Evolutionary conservation across 2,888 invertebrate genomes (phyloP).

Genomic region (Phortica okadai): DNA sequence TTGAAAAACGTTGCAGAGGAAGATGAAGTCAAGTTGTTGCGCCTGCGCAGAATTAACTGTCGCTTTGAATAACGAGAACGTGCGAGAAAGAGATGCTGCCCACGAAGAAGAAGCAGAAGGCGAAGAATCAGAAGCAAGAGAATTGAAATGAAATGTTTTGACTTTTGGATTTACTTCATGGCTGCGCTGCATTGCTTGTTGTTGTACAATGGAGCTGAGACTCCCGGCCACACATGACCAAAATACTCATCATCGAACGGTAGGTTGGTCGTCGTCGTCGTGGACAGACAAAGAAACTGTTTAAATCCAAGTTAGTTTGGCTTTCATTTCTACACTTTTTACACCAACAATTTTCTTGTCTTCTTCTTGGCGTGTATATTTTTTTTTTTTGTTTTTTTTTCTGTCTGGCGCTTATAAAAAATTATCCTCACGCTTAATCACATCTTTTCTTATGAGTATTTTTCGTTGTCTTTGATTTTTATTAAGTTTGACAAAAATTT

Average conservation of each 20-base stretch:
- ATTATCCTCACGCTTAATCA: conserved; percentile 18
- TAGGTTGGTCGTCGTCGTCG: background rate
- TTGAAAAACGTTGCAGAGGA: background rate
- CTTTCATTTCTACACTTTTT: background rate
- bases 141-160: conserved; percentile 24
- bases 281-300: background rate
- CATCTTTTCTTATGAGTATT: conserved; percentile 8
- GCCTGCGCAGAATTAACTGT: background rate
- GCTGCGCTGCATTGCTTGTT: background rate
- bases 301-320: background rate
- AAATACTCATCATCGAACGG: background rate
- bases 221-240: conserved; percentile 25
- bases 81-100: background rate
- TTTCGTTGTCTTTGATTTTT: conserved; percentile 12
- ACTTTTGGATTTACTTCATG: background rate
- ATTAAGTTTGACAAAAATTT: conserved; percentile 33
- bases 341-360: conserved; percentile 7
- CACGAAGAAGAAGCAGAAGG: background rate
- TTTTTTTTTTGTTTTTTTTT: background rate
- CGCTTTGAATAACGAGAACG: background rate
- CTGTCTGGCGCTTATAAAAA: conserved; percentile 32
- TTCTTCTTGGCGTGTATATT: background rate
- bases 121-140: background rate
- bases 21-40: background rate
- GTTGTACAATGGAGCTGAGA: background rate